Base-by-base conservation (phyloP, 2,113 vertebrate species). In the Canis aureus region DNA sequence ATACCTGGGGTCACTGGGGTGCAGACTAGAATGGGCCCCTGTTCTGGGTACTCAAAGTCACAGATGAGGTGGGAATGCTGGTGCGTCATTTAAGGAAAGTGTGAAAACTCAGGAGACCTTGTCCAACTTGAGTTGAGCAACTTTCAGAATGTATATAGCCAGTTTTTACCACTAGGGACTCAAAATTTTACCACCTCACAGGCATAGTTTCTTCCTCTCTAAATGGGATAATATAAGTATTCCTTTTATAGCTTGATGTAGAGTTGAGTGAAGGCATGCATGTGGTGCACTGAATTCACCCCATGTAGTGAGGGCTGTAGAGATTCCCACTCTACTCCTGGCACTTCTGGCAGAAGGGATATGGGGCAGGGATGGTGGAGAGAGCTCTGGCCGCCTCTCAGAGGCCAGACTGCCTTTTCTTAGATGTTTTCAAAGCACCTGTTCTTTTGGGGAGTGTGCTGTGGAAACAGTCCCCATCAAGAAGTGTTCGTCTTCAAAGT, bases 11-110 rank as follows among this genome's bases (percentile, higher is more conserved):
- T 49, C 38, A 29, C 22, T 1, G 0, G 43, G 67, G 10, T 8
- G 11, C 22, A 29, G 53, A 1, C 15, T 9, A 38, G 19, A 67
- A 25, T 10, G 10, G 27, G 1, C 19, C 22, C 0, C 0, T 0
- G 3, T 22, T 23, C 53, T 22, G 11, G n/a, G 23, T 12, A 15
- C 20, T 35, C 11, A 4, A 15, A n/a, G 78, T 23, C 38, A 59
- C 25, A 53, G 51, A 43, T 1, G 1, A 60, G 49, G 32, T 11
- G 32, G n/a, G 57, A 78, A 17, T 16, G 1, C 22, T 5, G 15
- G 43, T 7, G 29, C 29, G 55, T 43, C 27, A 59, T 59, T 51
- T 16, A 0, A 51, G 7, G 60, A 67, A 66, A 25, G 32, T 0
- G 53, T 0, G 4, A 66, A 59, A 62, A n/a, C 38, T 67, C 11